These are phyloP conservation scores for Chrysotoxum bicinctum DNA, from an alignment of 2,888 invertebrate genomes.

Conservation along the genomic window DNA sequence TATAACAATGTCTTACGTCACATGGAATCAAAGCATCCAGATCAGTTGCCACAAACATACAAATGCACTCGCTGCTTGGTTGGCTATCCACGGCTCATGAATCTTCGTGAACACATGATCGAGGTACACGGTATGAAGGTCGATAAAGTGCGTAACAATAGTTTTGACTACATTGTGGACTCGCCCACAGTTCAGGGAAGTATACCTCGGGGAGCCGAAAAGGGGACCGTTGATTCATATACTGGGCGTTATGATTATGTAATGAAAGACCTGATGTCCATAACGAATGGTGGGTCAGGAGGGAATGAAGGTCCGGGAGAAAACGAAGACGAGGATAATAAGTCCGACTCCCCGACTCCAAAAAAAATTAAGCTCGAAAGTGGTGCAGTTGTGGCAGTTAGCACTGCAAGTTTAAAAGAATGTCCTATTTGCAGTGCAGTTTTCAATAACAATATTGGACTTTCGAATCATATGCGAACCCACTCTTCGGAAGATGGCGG, in stretches of 20 bases:
- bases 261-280: constrained; percentile 81
- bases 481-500: constrained; percentile 76
- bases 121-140: constrained; percentile 78
- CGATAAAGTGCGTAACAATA: constrained; percentile 78
- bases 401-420: constrained; percentile 75
- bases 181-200: constrained; percentile 77
- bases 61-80: constrained; percentile 80
- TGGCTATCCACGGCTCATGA: constrained; percentile 81
- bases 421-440: constrained; percentile 80
- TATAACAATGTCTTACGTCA: constrained; percentile 81
- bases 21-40: constrained; percentile 82
- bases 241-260: constrained; percentile 80
- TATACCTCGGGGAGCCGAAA: constrained; percentile 36
- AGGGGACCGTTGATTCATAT: constrained; percentile 76
- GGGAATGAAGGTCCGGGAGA: constrained; percentile 77
- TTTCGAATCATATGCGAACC: constrained; percentile 81
- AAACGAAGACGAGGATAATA: constrained; percentile 77
- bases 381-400: constrained; percentile 61
- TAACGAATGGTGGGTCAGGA: constrained; percentile 80
- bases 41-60: constrained; percentile 81
- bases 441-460: constrained; percentile 80
- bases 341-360: constrained; percentile 73
- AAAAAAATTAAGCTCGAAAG: constrained; percentile 77
- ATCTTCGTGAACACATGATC: constrained; percentile 81
- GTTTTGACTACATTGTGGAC: constrained; percentile 80